phyloP scores from a whole-genome alignment of 2,797 vertebrate species.

The Pempheris klunzingeri region DNA sequence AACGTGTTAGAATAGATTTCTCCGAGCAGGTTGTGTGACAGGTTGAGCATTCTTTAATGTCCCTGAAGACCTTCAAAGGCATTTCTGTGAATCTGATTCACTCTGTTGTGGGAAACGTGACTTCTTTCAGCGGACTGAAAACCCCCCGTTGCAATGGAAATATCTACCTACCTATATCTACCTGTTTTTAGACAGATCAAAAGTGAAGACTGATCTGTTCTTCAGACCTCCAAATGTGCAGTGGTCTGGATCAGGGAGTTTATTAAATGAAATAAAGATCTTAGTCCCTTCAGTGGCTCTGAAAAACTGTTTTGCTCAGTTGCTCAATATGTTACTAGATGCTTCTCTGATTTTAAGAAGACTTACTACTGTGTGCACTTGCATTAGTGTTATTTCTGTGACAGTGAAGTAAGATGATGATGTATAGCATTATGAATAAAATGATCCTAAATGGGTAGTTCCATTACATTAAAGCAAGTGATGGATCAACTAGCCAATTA shows the following conservation, averaged over 20 bases:
- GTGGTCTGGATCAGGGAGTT: slow-evolving; percentile 85
- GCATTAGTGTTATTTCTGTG: background rate
- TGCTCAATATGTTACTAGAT: background rate
- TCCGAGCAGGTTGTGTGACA: slow-evolving; percentile 89
- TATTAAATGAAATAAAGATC: slow-evolving; percentile 84
- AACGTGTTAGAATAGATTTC: slow-evolving; percentile 86
- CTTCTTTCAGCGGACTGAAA: slow-evolving; percentile 81
- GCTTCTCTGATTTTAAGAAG: background rate
- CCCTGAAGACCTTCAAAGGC: slow-evolving; percentile 88
- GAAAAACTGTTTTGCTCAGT: slow-evolving; percentile 76
- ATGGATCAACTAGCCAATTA: slow-evolving; percentile 1
- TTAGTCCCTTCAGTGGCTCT: slow-evolving; percentile 84
- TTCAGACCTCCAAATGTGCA: slow-evolving; percentile 85
- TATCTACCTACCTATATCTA: no score
- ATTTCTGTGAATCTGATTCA: slow-evolving; percentile 84
- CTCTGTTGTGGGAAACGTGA: slow-evolving; percentile 84
- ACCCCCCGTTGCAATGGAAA: slow-evolving; percentile 83
- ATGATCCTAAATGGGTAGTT: background rate
- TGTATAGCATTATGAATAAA: background rate
- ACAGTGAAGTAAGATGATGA: background rate
- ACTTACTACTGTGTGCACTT: background rate
- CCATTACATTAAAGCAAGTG: fast-evolving
- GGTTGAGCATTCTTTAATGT: slow-evolving; percentile 82
- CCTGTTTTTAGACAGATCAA: slow-evolving; percentile 85
- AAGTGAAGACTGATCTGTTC: slow-evolving; percentile 71